Percentiles rank a stretch among this genome's conserved stretches.
Conservation (phyloP, 2,888 invertebrate species). For the Leptopilina drosophilae region DNA sequence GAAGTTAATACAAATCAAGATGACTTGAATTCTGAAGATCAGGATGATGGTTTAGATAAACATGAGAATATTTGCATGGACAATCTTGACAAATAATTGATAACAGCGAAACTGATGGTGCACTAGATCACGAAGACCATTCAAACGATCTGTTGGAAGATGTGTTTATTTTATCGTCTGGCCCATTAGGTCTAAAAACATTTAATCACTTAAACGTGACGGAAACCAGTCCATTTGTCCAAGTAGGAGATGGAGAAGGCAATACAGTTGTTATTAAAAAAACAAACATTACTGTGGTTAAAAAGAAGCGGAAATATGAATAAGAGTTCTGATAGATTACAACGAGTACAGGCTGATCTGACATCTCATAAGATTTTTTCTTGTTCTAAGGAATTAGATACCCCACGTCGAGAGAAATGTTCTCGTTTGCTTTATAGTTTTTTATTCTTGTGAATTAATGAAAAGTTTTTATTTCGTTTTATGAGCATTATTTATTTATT, state of each 20-base stretch:
- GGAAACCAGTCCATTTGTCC: not conserved
- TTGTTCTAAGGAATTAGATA: slow-evolving; percentile 6
- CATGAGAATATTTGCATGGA: not conserved
- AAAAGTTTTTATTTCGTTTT: too few relatives aligned
- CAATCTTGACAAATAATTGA: slow-evolving; percentile 7
- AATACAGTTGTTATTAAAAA: slow-evolving; percentile 1
- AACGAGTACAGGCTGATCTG: not conserved
- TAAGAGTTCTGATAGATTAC: not conserved
- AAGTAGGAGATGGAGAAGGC: not conserved
- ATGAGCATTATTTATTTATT: too few relatives aligned
- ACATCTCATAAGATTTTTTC: not conserved
- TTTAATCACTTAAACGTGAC: slow-evolving; percentile 1
- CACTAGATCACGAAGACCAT: not conserved
- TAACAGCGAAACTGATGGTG: slow-evolving; percentile 8
- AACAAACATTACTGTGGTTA: slow-evolving; percentile 8
- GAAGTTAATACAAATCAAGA: slow-evolving; percentile 10
- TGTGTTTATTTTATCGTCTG: not conserved
- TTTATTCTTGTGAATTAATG: too few relatives aligned
- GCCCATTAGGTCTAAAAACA: not conserved
- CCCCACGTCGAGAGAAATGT: not conserved
- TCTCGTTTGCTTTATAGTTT: too few relatives aligned
- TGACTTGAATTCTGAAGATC: not conserved
- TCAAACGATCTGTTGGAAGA: not conserved
- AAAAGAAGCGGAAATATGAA: slow-evolving; percentile 8
- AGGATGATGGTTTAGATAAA: not conserved